These are phyloP conservation scores for Cephalopterus ornatus DNA, from an alignment of 2,113 vertebrate species.

Conservation along the genomic window DNA sequence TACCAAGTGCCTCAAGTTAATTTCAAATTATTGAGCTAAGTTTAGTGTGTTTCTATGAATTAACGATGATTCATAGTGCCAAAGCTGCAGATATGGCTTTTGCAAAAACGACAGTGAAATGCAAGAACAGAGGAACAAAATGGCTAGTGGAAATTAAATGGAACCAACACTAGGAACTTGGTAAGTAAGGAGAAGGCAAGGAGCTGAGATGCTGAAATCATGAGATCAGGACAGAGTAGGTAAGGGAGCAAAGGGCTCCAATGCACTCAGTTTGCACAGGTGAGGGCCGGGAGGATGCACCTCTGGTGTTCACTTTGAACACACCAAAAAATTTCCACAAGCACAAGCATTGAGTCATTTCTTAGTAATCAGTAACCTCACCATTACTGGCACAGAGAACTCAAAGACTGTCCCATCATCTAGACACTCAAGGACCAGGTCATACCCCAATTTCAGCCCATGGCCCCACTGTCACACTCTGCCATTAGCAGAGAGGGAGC, in stretches of 20 bases:
- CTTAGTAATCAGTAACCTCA: neutral
- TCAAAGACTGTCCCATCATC: fast-evolving
- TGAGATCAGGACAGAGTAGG: neutral
- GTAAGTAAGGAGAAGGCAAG: neutral
- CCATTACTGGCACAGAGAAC: neutral
- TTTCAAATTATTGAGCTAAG: neutral
- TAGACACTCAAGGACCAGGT: fast-evolving
- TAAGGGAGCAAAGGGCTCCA: neutral
- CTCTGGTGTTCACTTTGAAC: neutral
- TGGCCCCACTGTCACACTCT: neutral
- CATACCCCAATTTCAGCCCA: neutral
- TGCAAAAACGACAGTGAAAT: neutral
- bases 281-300: neutral
- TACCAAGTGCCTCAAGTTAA: neutral
- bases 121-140: neutral
- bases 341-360: neutral
- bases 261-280: neutral
- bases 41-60: neutral
- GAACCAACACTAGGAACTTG: neutral
- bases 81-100: neutral
- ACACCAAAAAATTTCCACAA: neutral
- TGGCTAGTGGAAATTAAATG: neutral
- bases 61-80: neutral
- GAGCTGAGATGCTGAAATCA: neutral
- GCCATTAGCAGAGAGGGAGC: fast-evolving